Conservation (phyloP, 2,888 invertebrate species). For the Serrognathus titanus region DNA sequence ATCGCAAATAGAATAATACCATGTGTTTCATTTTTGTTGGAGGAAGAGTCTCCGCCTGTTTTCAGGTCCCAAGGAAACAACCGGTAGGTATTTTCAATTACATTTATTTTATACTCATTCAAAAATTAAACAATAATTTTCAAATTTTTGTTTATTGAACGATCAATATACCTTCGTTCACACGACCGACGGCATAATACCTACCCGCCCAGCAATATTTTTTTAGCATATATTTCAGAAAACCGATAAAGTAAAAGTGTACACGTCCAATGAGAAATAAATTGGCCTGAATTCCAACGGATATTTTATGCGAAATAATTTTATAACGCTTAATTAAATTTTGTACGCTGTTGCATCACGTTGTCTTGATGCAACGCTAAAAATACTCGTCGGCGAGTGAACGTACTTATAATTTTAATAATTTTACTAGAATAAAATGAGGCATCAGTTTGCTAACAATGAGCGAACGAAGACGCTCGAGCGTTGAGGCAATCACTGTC, state of each 20-base stretch:
- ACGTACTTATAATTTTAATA: constrained; percentile 1
- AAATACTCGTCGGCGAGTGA: background rate
- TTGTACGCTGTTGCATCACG: constrained; percentile 7
- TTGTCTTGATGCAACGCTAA: constrained; percentile 1
- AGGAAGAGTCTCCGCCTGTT: too few species aligned
- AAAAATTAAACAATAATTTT: too few species aligned
- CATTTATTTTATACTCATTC: too few species aligned
- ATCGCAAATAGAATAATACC: too few species aligned
- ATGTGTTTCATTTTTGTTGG: too few species aligned
- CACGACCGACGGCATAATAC: too few species aligned
- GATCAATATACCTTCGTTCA: too few species aligned
- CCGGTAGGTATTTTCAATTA: too few species aligned
- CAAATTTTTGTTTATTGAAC: too few species aligned
- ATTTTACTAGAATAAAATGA: background rate
- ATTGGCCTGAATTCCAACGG: constrained; percentile 6
- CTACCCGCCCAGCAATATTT: background rate
- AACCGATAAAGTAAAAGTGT: background rate
- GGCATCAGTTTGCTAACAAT: background rate
- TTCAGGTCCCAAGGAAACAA: too few species aligned
- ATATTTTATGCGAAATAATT: constrained; percentile 9
- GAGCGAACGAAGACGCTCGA: too few species aligned
- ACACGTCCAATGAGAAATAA: background rate
- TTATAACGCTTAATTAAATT: constrained; percentile 9
- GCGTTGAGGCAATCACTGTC: too few species aligned
- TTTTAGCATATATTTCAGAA: background rate